Conservation (phyloP, 2,888 invertebrate species). For the Cosmia trapezina region DNA sequence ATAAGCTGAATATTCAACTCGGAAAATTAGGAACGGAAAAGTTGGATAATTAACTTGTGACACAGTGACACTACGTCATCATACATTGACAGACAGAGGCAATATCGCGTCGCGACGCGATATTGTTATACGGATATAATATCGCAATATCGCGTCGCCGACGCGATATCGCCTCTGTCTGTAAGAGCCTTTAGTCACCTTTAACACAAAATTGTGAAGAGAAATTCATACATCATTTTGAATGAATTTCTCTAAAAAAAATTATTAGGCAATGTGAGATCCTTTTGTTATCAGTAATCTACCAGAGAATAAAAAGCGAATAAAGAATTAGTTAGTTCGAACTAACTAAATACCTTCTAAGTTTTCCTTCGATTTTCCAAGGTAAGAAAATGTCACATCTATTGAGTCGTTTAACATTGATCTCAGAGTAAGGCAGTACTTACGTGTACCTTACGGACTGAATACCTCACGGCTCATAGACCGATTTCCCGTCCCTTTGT, state of each 20-base stretch:
- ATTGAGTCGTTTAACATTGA: conserved; percentile 47
- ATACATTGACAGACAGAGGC: no score
- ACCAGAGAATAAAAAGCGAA: not conserved
- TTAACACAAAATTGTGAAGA: no score
- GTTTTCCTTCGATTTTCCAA: not conserved
- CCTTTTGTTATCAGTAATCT: not conserved
- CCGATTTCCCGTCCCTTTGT: conserved; percentile 62
- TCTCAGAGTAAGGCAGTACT: conserved; percentile 41
- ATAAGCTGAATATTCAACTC: not conserved
- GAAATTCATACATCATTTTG: not conserved
- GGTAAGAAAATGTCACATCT: conserved; percentile 13
- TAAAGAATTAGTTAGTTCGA: not conserved
- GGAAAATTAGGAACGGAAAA: not conserved
- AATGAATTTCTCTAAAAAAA: not conserved
- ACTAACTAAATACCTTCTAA: not conserved
- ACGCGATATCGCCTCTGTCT: no score
- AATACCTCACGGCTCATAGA: conserved; percentile 62
- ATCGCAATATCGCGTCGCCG: no score
- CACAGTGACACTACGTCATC: not conserved
- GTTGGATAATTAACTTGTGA: not conserved
- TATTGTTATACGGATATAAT: no score
- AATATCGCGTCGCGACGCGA: no score
- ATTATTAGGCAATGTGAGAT: not conserved
- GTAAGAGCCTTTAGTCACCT: no score
- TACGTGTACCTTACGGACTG: conserved; percentile 42